phyloP scores from a whole-genome alignment of 2,113 vertebrate species.

The Atherinomorus stipes region DNA sequence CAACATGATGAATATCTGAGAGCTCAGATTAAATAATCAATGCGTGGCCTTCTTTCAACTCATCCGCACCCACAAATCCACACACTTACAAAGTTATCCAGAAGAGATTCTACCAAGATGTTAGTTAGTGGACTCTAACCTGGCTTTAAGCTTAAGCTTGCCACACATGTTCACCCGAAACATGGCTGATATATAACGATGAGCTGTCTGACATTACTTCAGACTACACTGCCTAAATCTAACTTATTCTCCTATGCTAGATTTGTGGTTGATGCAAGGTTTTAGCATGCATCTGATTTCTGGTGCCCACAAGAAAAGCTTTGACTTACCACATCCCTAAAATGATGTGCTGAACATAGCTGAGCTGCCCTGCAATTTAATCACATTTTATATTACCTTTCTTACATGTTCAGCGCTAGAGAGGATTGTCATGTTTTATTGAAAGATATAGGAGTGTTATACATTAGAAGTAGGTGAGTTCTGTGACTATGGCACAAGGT shows the following conservation, averaged over 20 bases:
- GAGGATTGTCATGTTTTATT: background rate
- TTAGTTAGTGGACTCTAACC: conserved; percentile 7
- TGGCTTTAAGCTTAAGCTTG: conserved; percentile 7
- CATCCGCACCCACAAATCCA: background rate
- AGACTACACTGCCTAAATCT: background rate
- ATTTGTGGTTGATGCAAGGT: background rate
- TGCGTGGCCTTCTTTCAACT: background rate
- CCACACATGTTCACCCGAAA: background rate
- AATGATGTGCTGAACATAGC: background rate
- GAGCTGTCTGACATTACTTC: conserved; percentile 8
- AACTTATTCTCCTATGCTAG: conserved; percentile 3
- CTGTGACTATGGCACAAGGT: no score
- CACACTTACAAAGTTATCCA: conserved; percentile 3
- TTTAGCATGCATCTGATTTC: background rate
- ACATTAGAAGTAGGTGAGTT: background rate
- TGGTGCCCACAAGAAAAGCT: background rate
- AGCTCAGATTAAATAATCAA: background rate
- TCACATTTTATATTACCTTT: background rate
- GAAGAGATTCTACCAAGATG: conserved; percentile 16
- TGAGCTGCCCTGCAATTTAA: background rate
- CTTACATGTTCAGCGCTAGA: background rate
- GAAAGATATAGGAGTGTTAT: background rate
- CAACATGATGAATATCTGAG: background rate
- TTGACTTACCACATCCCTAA: background rate
- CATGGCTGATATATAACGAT: background rate